Conservation (phyloP, 2,797 vertebrate genomes). For the Tadarida brasiliensis region DNA sequence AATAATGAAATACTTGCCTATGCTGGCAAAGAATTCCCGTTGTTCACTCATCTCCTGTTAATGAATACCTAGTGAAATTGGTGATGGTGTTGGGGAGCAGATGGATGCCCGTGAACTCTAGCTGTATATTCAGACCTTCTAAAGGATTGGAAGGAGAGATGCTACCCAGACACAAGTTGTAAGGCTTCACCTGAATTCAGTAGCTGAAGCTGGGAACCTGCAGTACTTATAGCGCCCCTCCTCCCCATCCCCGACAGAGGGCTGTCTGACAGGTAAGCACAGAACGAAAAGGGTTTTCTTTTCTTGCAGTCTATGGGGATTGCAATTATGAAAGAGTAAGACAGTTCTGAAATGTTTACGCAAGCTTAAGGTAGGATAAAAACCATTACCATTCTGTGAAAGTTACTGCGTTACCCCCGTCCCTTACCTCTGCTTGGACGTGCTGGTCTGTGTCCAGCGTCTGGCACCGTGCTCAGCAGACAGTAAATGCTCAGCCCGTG, state of each 20-base stretch:
- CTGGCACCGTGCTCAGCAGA: not conserved
- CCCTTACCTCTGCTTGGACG: not conserved
- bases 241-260: not conserved
- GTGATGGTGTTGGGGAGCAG: not conserved
- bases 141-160: not conserved
- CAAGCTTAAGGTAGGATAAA: not conserved
- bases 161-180: not conserved
- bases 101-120: constrained; percentile 7
- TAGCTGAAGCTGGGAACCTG: not conserved
- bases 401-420: not conserved
- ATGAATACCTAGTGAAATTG: constrained; percentile 60
- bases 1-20: not conserved
- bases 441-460: not conserved
- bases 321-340: not conserved
- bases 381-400: not conserved
- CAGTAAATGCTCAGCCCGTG: not conserved
- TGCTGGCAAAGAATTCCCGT: constrained; percentile 15
- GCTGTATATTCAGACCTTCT: not conserved
- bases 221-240: not conserved
- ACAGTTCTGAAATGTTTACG: not conserved
- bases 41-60: constrained; percentile 59
- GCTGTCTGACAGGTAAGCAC: not conserved
- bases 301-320: not conserved
- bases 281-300: not conserved
- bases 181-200: not conserved